Percentiles rank a stretch among this genome's conserved stretches.
phyloP scores from a whole-genome alignment of 2,797 vertebrate species.

The Psittacula derbiana region DNA sequence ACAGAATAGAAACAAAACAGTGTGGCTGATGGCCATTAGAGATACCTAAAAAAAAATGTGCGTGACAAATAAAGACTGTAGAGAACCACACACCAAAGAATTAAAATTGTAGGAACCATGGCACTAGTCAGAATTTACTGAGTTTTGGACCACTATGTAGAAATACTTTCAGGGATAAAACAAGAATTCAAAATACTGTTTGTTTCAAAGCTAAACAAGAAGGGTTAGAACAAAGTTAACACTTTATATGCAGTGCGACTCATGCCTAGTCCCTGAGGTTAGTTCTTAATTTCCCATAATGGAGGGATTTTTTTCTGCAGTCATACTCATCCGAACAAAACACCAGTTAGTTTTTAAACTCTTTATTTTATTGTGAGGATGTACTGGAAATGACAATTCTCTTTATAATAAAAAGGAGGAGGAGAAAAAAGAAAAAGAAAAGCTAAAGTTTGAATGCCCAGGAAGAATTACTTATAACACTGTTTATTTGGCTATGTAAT shows the following conservation, averaged over 20 bases:
- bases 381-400: neutral
- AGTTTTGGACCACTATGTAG: neutral
- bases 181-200: neutral
- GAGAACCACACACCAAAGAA: neutral
- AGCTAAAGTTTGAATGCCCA: neutral
- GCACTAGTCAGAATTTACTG: neutral
- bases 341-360: neutral
- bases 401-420: neutral
- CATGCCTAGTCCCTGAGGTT: neutral
- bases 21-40: neutral
- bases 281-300: neutral
- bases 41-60: neutral
- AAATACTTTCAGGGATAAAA: neutral
- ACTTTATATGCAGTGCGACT: neutral
- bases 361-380: neutral
- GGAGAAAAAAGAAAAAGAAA: neutral
- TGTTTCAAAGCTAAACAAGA: neutral
- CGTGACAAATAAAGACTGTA: rapidly evolving
- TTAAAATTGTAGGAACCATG: too few species aligned
- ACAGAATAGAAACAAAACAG: neutral
- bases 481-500: neutral
- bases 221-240: neutral
- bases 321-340: neutral
- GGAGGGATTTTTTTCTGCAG: neutral
- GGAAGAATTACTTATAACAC: neutral